Evolutionary conservation across 30 jellyfish, hydroid and myxozoan species (phyloP), one percentile per base, ranked within the genome.

Genomic region (Clytia hemisphaerica): DNA sequence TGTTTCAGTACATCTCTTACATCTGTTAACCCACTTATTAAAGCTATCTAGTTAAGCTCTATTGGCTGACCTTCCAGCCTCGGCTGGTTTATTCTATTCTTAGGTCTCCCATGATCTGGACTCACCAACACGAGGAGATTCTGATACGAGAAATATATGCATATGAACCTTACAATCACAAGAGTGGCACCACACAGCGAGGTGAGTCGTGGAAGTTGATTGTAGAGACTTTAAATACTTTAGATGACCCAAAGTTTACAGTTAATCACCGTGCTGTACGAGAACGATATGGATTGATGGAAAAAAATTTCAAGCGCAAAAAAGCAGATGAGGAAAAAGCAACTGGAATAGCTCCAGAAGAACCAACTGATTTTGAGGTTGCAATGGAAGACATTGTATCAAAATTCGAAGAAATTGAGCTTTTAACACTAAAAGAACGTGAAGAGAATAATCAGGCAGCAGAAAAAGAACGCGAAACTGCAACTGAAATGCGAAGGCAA

Each of bases 211-310:
- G 53, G 53, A 40, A 40, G 53, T 40, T 40, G 53, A 40, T 40
- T 40, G 53, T 16, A 40, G 53, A 40, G 53, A n/a, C n/a, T n/a
- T 14, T 50, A 21, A 50, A 50, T 50, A 50, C 65, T 50, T 50
- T 50, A 50, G 65, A 50, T 50, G 65, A 50, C 65, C 65, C 65
- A 50, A 50, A 50, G 14, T 50, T 50, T 50, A 50, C 65, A 50
- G 65, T 50, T 50, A 50, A 14, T 50, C 65, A 50, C 65, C 65
- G 27, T 50, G 65, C 65, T 50, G 65, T 50, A 7, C 65, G 65
- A 50, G 65, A 50, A 50, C 14, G 27, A 50, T 50, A 50, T 50
- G 65, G 28, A 50, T 28, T 50, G 27, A 50, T 50, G 65, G 65
- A 50, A 50, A 50, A n/a, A 50, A 50, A 50, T 50, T 50, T 50